phyloP scores from a whole-genome alignment of 2,113 vertebrate species.

The Glaucidium brasilianum region DNA sequence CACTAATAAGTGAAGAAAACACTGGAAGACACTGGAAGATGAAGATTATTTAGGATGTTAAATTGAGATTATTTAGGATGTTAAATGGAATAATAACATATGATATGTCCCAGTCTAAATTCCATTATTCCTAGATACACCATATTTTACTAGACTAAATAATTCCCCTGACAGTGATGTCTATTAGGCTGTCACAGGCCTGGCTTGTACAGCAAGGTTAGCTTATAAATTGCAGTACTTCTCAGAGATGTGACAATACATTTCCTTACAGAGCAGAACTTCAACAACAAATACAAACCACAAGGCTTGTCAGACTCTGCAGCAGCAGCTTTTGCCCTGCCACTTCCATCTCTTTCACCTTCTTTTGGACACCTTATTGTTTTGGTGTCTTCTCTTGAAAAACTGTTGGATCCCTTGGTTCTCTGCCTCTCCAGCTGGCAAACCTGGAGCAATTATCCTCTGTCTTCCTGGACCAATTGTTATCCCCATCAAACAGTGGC shows the following conservation, averaged over 20 bases:
- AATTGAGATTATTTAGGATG: background rate
- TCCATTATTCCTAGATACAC: background rate
- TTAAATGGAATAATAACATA: background rate
- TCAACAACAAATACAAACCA: background rate
- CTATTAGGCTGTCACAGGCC: background rate
- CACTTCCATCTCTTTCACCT: background rate
- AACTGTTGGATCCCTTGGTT: background rate
- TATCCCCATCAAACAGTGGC: background rate
- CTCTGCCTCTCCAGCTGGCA: background rate
- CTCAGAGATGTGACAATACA: background rate
- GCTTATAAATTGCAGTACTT: background rate
- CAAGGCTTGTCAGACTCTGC: background rate
- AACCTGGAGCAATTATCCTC: background rate
- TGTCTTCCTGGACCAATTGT: background rate
- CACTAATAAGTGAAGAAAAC: background rate
- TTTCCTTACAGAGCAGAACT: background rate
- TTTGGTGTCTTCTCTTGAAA: background rate
- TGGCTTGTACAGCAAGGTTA: background rate
- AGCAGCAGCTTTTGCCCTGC: background rate
- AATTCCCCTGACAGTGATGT: background rate
- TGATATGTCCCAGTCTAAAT: background rate
- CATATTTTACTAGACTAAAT: background rate
- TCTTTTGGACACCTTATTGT: background rate
- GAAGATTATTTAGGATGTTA: background rate
- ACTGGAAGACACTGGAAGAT: background rate